Evolutionary conservation across 2,113 vertebrate species (phyloP), one percentile per base, ranked within the genome.

Genomic region (Trichomycterus rosablanca): DNA sequence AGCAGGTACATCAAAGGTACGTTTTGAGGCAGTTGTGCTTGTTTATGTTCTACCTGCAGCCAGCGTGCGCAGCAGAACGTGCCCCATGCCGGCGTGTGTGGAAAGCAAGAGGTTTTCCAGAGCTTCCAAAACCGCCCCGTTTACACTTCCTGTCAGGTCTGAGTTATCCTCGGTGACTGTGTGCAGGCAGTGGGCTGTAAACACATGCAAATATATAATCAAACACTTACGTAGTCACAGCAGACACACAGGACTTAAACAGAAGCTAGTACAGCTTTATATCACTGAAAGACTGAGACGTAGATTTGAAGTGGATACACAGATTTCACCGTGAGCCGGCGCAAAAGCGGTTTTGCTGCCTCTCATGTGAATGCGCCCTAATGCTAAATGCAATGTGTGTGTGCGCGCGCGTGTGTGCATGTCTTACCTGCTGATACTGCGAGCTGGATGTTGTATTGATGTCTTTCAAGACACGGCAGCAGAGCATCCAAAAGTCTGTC

Each of bases 121-220:
- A 2, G 87, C 71, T 18, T 81, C 74, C 0, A 92, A 61, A 14
- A 84, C 83, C 4, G 86, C 69, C 7, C 69, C 20, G 70, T 81
- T 86, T 66, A 94, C 76, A 20, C 89, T 87, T 7, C 82, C 76
- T 32, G 94, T 82, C 30, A 99, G 86, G 56, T 97, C 96, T 1
- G 88, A 72, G 73, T 99, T 99, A 57, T 99, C 95, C 79, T 99
- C 96, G 0, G 92, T 94, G 72, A 97, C 94, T 1, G 91, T 92
- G 80, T 98, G 96, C 68, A 99, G 80, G 76, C 96, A 99, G 71
- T 94, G 91, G 7, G 93, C 96, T 99, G 74, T 68, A 67, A 19
- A 69, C 5, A 10, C 46, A 71, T n/a, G n/a, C 9, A 63, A 44
- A 48, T 14, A 64, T 77, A 75, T 71, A 65, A 55, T 22, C 10